Conservation (phyloP, 2,797 vertebrate genomes). For the Prunella strophiata region DNA sequence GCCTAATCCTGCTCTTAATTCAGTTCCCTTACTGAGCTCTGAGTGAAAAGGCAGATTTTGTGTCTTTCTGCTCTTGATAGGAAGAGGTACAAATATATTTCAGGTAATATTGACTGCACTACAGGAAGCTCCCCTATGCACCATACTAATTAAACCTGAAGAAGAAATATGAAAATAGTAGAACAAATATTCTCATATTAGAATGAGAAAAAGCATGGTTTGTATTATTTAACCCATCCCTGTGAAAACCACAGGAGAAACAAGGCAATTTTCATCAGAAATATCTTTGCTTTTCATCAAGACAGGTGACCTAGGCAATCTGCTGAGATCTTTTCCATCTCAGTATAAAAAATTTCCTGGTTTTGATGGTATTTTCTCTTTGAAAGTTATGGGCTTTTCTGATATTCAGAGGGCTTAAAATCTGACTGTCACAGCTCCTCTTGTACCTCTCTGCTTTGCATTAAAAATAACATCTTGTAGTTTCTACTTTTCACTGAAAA, state of each 20-base stretch:
- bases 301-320: not conserved
- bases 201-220: not conserved
- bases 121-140: not conserved
- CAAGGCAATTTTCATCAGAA: constrained; percentile 30
- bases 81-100: not conserved
- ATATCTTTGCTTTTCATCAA: constrained; percentile 32
- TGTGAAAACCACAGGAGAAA: not conserved
- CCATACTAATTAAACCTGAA: not conserved
- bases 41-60: not conserved
- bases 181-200: not conserved
- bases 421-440: not conserved
- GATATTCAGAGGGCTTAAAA: not conserved
- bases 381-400: not conserved
- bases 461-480: not conserved
- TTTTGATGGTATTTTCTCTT: not conserved
- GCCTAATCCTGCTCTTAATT: constrained; percentile 3
- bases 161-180: not conserved
- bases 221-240: not conserved
- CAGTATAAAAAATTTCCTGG: not conserved
- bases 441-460: not conserved
- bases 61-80: not conserved
- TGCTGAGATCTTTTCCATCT: not conserved
- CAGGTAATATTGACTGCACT: not conserved
- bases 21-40: not conserved
- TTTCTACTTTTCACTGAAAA: constrained; percentile 18